Evolutionary conservation across 1,140 invertebrate species (phyloP).

Genomic region (Stegodyphus dumicola): DNA sequence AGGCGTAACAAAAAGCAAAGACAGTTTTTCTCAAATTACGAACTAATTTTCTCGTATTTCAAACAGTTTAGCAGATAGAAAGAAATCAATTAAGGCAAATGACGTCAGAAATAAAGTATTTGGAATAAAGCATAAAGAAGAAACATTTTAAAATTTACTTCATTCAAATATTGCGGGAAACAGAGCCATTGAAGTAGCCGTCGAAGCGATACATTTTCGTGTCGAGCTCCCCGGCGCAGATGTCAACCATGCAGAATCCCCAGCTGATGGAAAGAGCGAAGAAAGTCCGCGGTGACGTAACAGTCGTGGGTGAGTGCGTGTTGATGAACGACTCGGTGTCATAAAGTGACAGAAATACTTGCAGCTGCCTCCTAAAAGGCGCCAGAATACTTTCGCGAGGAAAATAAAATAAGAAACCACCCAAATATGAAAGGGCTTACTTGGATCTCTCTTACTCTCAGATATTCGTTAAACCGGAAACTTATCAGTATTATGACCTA

Average conservation of each 20-base stretch:
- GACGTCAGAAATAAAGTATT: no score
- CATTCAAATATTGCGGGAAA: neutral
- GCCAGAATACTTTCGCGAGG: neutral
- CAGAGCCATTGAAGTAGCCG: neutral
- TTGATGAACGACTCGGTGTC: conserved; percentile 19
- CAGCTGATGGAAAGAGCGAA: neutral
- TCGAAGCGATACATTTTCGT: neutral
- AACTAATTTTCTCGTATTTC: neutral
- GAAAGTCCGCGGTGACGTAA: conserved; percentile 1
- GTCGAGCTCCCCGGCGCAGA: neutral
- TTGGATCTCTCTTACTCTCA: no score
- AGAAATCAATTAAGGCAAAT: neutral
- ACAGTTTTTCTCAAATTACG: no score
- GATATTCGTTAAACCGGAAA: no score
- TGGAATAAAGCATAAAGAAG: no score
- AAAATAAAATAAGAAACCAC: neutral
- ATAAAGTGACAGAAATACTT: neutral
- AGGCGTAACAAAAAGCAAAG: no score
- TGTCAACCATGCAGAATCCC: neutral
- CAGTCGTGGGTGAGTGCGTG: conserved; percentile 8
- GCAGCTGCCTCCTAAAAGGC: conserved; percentile 4
- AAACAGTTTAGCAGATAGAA: neutral
- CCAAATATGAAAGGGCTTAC: no score
- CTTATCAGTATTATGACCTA: no score
- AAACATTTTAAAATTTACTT: neutral